Evolutionary conservation across 2,113 vertebrate genomes (phyloP).

Genomic region (Chroicocephalus ridibundus): DNA sequence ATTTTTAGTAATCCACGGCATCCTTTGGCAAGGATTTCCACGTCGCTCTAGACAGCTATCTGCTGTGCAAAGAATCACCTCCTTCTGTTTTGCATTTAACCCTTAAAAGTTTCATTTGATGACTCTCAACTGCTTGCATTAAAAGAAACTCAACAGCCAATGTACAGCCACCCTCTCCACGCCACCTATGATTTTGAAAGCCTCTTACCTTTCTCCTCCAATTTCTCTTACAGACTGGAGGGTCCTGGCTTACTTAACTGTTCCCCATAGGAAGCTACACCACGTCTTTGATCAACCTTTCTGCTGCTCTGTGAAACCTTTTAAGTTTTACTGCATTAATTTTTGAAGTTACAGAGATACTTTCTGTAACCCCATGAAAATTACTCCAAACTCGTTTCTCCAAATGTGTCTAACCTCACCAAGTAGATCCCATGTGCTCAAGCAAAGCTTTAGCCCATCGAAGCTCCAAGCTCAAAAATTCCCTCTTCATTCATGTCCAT

Average conservation of each 20-base stretch:
- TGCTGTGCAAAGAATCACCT: background rate
- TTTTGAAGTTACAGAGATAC: background rate
- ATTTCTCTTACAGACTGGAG: background rate
- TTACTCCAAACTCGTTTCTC: background rate
- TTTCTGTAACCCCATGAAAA: background rate
- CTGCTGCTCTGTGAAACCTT: background rate
- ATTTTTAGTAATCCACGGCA: background rate
- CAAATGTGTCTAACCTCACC: background rate
- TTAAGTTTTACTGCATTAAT: background rate
- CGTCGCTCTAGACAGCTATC: background rate
- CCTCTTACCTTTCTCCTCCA: background rate
- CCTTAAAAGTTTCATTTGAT: background rate
- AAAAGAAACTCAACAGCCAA: background rate
- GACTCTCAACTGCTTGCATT: background rate
- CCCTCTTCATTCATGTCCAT: background rate
- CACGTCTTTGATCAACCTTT: background rate
- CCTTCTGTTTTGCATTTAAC: background rate
- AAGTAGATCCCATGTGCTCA: background rate
- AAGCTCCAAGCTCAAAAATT: background rate
- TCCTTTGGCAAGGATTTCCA: background rate
- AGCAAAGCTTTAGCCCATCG: background rate
- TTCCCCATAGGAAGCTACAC: background rate
- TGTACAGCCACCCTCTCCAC: background rate
- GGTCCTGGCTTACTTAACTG: background rate
- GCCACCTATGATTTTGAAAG: background rate